These are phyloP conservation scores for Sussaba pulchella DNA, from an alignment of 2,888 invertebrate species.

Conservation along the genomic window DNA sequence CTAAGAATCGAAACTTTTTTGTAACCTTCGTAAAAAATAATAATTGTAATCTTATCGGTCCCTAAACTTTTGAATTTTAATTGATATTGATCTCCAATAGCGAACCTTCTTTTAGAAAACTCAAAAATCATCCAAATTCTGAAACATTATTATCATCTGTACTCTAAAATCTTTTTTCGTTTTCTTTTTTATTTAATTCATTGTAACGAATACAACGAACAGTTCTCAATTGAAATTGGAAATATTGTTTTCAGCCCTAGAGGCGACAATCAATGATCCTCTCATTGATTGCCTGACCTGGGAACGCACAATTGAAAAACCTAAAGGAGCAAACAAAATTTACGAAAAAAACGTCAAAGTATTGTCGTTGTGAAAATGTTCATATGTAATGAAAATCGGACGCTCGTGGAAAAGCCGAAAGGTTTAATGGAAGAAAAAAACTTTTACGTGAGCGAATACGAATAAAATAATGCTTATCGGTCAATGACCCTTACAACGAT, in stretches of 20 bases:
- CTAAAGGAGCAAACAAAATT: constrained; percentile 12
- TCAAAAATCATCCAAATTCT: constrained; percentile 71
- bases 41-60: constrained; percentile 53
- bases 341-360: not conserved
- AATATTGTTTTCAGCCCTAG: constrained; percentile 35
- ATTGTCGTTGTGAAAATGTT: not conserved
- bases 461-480: constrained; percentile 17
- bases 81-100: constrained; percentile 42
- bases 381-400: not conserved
- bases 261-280: not conserved
- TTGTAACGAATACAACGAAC: constrained; percentile 58
- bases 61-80: constrained; percentile 20
- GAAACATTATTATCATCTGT: no score
- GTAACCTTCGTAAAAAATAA: constrained; percentile 63
- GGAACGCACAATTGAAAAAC: constrained; percentile 57
- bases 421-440: constrained; percentile 16
- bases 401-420: constrained; percentile 38
- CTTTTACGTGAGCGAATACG: constrained; percentile 30
- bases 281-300: constrained; percentile 41
- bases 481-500: constrained; percentile 28
- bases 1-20: constrained; percentile 64
- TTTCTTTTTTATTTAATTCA: constrained; percentile 15
- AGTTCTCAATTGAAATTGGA: constrained; percentile 47
- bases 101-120: constrained; percentile 55
- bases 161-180: no score